Conservation (phyloP, 2,797 vertebrate species). For the Rhinichthys osculus region DNA sequence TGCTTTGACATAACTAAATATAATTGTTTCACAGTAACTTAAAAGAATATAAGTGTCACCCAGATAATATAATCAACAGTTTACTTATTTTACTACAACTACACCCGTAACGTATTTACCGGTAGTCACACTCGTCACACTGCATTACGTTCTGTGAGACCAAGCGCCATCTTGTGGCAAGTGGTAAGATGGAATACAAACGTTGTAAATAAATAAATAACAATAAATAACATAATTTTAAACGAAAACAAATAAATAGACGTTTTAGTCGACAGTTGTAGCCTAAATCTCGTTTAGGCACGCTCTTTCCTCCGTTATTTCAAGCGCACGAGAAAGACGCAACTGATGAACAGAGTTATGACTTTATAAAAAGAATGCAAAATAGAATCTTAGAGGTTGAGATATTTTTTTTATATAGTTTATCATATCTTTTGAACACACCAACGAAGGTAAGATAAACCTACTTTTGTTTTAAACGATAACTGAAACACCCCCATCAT, state of each 20-base stretch:
- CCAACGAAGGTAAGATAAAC: conserved; percentile 1
- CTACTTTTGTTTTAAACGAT: conserved; percentile 3
- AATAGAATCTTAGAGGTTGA: neutral
- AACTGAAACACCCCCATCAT: neutral
- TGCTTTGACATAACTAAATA: conserved; percentile 9
- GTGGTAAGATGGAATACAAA: neutral
- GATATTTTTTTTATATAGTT: neutral
- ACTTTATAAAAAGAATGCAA: neutral
- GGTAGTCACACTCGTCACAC: too few species aligned
- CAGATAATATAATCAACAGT: neutral
- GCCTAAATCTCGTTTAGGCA: neutral
- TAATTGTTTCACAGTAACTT: neutral
- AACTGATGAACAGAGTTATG: neutral
- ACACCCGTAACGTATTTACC: neutral
- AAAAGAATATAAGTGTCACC: neutral
- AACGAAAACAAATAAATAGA: conserved; percentile 5
- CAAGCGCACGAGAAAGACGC: neutral
- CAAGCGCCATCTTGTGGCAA: conserved; percentile 33
- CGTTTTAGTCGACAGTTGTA: neutral
- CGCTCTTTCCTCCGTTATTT: neutral
- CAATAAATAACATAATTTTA: neutral
- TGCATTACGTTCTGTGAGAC: neutral
- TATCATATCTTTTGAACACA: neutral
- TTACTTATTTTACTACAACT: neutral
- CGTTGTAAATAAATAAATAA: neutral